Percentiles rank a stretch among this genome's conserved stretches.
These are phyloP conservation scores for Schizopygopsis malacanthus DNA, from an alignment of 2,797 vertebrate species.

Conservation along the genomic window DNA sequence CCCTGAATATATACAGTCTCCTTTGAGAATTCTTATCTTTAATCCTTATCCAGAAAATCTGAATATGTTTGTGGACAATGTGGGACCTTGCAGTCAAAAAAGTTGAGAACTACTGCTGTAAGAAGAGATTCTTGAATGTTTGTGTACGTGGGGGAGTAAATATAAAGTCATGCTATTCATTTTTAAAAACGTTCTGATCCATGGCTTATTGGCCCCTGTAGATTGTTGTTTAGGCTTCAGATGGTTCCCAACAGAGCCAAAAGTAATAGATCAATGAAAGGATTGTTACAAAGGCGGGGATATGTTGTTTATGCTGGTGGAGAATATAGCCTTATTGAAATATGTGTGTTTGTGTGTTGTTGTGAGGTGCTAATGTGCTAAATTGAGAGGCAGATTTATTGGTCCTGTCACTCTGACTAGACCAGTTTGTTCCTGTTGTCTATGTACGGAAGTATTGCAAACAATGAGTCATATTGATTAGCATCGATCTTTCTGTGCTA, in stretches of 20 bases:
- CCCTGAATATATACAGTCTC: too few relatives aligned
- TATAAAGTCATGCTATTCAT: constrained; percentile 2
- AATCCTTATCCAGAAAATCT: neutral
- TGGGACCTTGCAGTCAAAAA: neutral
- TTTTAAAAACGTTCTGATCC: constrained; percentile 19
- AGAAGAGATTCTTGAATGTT: neutral
- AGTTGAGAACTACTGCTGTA: neutral
- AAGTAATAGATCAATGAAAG: constrained; percentile 36
- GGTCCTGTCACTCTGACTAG: constrained; percentile 26
- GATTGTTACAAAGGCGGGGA: constrained; percentile 39
- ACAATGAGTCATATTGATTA: constrained; percentile 57
- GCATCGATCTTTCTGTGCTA: constrained; percentile 49
- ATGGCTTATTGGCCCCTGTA: constrained; percentile 11
- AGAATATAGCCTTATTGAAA: constrained; percentile 27
- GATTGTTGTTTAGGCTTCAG: constrained; percentile 14
- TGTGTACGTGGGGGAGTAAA: neutral
- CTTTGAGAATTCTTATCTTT: neutral
- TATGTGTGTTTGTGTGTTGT: neutral
- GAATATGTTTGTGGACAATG: neutral
- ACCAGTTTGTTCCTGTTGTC: constrained; percentile 42
- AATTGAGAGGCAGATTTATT: constrained; percentile 47
- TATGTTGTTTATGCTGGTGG: constrained; percentile 41
- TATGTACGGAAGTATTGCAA: constrained; percentile 57
- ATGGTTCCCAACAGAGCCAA: constrained; percentile 9
- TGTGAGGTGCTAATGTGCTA: constrained; percentile 35